Evolutionary conservation across 2,113 vertebrate genomes (phyloP).

Genomic region (Centropus unirufus): DNA sequence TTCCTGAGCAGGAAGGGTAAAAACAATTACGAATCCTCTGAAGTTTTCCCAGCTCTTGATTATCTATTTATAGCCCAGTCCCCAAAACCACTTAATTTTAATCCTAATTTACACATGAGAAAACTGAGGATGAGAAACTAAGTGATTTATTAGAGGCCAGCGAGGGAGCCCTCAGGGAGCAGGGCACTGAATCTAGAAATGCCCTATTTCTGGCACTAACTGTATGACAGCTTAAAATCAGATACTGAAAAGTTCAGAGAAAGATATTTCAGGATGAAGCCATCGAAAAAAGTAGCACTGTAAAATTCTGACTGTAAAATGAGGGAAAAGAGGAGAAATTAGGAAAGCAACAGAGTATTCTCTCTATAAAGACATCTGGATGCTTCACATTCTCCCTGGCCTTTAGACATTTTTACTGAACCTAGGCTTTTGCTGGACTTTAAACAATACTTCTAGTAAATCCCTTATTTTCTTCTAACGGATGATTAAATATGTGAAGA

Average conservation of each 20-base stretch:
- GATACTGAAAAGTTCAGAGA: background rate
- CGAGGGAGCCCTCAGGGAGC: background rate
- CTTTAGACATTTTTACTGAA: background rate
- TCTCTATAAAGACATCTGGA: background rate
- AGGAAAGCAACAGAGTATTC: background rate
- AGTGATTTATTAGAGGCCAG: background rate
- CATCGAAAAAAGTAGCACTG: background rate
- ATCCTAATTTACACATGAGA: slow-evolving; percentile 40
- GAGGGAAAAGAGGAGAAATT: background rate
- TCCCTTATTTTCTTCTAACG: background rate
- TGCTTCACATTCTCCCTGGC: background rate
- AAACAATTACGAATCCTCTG: background rate
- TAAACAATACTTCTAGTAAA: background rate
- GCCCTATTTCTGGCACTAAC: background rate
- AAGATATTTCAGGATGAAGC: slow-evolving; percentile 16
- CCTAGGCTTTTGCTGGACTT: background rate
- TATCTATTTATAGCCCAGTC: background rate
- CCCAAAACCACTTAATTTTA: background rate
- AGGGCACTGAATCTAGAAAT: background rate
- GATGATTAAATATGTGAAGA: slow-evolving; percentile 43
- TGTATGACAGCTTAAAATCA: slow-evolving; percentile 19
- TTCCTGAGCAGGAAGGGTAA: background rate
- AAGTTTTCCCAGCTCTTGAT: background rate
- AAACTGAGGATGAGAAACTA: slow-evolving; percentile 3
- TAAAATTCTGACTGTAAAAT: slow-evolving; percentile 9